Evolutionary conservation across 2,797 vertebrate genomes (phyloP), one percentile per base, ranked within the genome.

Genomic region (Hippoglossus hippoglossus): DNA sequence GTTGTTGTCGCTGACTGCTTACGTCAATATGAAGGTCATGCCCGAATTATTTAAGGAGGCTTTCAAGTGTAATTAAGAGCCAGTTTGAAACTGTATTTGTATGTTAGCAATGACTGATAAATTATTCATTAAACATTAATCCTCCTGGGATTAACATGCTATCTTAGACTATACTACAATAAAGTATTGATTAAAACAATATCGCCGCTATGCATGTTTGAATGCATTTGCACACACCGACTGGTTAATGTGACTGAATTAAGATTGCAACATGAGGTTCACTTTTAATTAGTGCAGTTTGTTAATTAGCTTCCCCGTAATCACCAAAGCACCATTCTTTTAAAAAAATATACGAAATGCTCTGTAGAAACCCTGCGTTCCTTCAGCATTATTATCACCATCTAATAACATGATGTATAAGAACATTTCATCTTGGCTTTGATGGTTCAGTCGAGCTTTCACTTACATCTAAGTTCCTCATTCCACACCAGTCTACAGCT

Each of bases 11-110:
- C 58, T 51, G 16, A 49, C 31, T 41, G 28, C n/a, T 67, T 25
- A 21, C 25, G 16, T 46, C 47, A 5, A 53, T 62, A 41, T 52
- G 21, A 39, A 71, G 56, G 57, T 44, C 25, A 61, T 51, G 41
- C 1, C 16, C 41, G 12, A 44, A 13, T 44, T 50, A 64, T 28
- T 59, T 69, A 56, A 73, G 58, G 16, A 50, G 24, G n/a, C 15
- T 56, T 67, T 46, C 12, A 26, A 36, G 15, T n/a, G n/a, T 61
- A 68, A 72, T 39, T 28, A 71, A 54, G 18, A 47, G n/a, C 1
- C 19, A 21, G 18, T 47, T 51, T 67, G 9, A 64, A 65, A 53
- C 9, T 36, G 7, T 52, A 16, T 31, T 57, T 67, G 5, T 18
- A 11, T 44, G 63, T 64, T 16, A 60, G 36, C 25, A 58, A 56